These are phyloP conservation scores for Ferrisia virgata DNA, from an alignment of 2,888 invertebrate species.

Conservation along the genomic window DNA sequence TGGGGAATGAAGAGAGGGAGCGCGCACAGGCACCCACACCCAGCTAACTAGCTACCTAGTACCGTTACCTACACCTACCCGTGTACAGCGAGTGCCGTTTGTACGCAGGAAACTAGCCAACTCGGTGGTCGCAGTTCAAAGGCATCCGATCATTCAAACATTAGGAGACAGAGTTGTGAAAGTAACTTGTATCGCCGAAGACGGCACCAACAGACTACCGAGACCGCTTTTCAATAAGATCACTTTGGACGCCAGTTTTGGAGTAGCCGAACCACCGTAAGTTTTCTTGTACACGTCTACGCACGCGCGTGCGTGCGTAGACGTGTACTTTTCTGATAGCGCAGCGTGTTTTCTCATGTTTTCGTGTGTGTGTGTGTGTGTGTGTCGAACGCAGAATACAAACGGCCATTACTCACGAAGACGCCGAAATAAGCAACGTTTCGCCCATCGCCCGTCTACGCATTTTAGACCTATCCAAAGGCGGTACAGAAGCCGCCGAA, in stretches of 20 bases:
- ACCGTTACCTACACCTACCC: too few relatives aligned
- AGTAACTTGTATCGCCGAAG: slow-evolving; percentile 70
- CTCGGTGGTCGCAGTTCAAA: slow-evolving; percentile 75
- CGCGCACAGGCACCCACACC: too few relatives aligned
- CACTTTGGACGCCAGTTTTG: slow-evolving; percentile 56
- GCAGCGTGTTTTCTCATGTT: background rate
- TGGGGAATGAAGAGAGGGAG: too few relatives aligned
- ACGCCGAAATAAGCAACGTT: slow-evolving; percentile 40
- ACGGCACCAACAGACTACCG: slow-evolving; percentile 49
- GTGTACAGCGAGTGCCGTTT: too few relatives aligned
- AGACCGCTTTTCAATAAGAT: slow-evolving; percentile 52
- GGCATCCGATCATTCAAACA: slow-evolving; percentile 79
- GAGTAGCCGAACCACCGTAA: slow-evolving; percentile 57
- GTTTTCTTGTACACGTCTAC: too few relatives aligned
- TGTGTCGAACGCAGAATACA: slow-evolving; percentile 47
- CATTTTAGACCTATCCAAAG: slow-evolving; percentile 52
- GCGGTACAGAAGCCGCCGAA: slow-evolving; percentile 60
- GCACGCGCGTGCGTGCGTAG: too few relatives aligned
- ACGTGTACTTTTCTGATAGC: background rate
- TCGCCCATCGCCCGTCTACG: slow-evolving; percentile 53
- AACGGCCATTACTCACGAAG: slow-evolving; percentile 47
- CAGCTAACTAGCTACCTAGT: too few relatives aligned
- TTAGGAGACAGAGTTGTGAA: slow-evolving; percentile 78
- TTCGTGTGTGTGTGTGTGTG: too few relatives aligned
- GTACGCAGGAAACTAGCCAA: slow-evolving; percentile 68